Conservation (phyloP, 2,797 vertebrate species). For the Salmo trutta region DNA sequence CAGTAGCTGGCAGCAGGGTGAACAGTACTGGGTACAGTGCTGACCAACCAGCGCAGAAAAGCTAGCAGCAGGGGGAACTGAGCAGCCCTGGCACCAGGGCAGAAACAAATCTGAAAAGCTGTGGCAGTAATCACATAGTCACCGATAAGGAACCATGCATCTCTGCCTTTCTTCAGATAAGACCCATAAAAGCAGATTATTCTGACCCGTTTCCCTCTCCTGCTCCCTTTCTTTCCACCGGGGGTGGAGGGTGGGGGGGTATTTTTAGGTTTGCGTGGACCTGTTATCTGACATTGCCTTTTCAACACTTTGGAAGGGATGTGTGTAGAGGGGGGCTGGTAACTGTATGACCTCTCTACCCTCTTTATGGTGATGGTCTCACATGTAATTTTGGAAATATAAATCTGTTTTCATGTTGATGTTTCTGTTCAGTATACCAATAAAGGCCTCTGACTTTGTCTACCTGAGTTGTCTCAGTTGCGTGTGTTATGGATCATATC, state of each 20-base stretch:
- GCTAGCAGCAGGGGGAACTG: neutral
- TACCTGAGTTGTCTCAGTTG: neutral
- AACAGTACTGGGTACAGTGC: neutral
- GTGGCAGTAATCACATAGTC: slow-evolving; percentile 63
- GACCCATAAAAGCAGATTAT: slow-evolving; percentile 86
- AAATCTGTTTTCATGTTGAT: neutral
- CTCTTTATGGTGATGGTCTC: slow-evolving; percentile 41
- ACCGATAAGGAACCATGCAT: slow-evolving; percentile 82
- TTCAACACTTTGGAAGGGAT: slow-evolving; percentile 73
- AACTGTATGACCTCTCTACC: slow-evolving; percentile 77
- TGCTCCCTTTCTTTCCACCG: slow-evolving; percentile 64
- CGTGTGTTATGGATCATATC: slow-evolving; percentile 20
- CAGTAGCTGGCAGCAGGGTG: neutral
- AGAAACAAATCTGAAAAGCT: slow-evolving; percentile 60
- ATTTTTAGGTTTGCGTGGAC: slow-evolving; percentile 78
- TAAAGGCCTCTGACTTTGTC: neutral
- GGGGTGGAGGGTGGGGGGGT: slow-evolving; percentile 65
- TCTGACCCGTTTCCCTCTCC: slow-evolving; percentile 68
- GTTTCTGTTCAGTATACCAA: neutral
- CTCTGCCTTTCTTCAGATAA: slow-evolving; percentile 87
- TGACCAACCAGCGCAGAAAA: slow-evolving; percentile 38
- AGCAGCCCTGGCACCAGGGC: slow-evolving; percentile 16
- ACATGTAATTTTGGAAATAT: slow-evolving; percentile 37
- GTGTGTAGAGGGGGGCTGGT: slow-evolving; percentile 55
- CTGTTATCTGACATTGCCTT: slow-evolving; percentile 81